phyloP scores from a whole-genome alignment of 2,797 vertebrate genomes.

The Thunnus albacares region DNA sequence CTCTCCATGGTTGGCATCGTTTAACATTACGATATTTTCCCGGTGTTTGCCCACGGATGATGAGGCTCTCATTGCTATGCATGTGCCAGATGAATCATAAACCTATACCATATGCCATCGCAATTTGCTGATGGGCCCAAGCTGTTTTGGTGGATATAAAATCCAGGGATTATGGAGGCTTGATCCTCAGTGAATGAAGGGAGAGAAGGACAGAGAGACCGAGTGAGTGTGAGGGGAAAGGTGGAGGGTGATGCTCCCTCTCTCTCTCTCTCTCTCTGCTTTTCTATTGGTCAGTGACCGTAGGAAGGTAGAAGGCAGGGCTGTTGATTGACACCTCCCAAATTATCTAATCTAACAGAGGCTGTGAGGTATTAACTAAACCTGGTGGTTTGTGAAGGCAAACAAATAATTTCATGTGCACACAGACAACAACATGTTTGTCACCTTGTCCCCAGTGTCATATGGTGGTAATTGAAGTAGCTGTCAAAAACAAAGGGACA shows the following conservation, averaged over 20 bases:
- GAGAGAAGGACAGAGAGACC: constrained; percentile 68
- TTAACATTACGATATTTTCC: constrained; percentile 87
- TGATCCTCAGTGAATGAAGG: constrained; percentile 89
- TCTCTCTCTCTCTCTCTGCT: background rate
- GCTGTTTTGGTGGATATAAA: constrained; percentile 99
- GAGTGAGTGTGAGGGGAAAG: constrained; percentile 41
- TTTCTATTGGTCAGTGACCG: constrained; percentile 71
- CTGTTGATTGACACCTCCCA: constrained; percentile 42
- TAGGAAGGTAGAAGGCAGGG: constrained; percentile 71
- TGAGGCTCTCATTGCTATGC: constrained; percentile 90
- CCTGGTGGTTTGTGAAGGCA: constrained; percentile 54
- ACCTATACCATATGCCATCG: constrained; percentile 98
- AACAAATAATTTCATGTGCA: constrained; percentile 56
- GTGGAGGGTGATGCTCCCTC: constrained; percentile 28
- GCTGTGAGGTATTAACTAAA: constrained; percentile 61
- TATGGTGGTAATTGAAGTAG: constrained; percentile 52
- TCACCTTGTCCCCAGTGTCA: constrained; percentile 65
- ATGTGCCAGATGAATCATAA: constrained; percentile 99
- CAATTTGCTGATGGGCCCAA: constrained; percentile 99
- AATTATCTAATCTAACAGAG: constrained; percentile 54
- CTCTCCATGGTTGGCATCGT: constrained; percentile 78
- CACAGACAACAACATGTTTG: constrained; percentile 78
- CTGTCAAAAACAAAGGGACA: constrained; percentile 64
- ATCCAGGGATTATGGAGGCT: constrained; percentile 94
- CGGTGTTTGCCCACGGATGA: constrained; percentile 92